Base-by-base conservation (phyloP, 2,888 invertebrate genomes). In the Brachyptera risi region DNA sequence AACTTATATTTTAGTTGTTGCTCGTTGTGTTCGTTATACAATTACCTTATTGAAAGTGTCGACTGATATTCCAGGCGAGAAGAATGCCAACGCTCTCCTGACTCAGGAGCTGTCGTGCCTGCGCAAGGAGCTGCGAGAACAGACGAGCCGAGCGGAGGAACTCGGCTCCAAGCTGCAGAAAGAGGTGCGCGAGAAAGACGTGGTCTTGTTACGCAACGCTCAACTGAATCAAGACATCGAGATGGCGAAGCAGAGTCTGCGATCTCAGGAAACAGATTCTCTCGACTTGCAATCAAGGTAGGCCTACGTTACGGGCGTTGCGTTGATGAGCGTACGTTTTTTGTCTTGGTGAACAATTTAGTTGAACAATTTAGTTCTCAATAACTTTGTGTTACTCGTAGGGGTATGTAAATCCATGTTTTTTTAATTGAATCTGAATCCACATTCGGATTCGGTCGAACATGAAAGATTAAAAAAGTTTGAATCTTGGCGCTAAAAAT, bases 191-290 rank as follows among this genome's bases (percentile, higher is more conserved):
- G 90, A 90, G 66, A 90, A 89, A 70, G 86, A 90, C 70, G 84
- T 85, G 1, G 86, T 86, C 0, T 73, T 90, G 56, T 72, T 92
- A 59, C 80, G 90, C 51, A 92, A 90, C 73, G 91, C 91, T 1
- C 87, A 90, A 75, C 85, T 91, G 68, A 90, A 90, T 0, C 91
- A 91, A 72, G 86, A 86, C 65, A 82, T 88, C 69, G 90, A 91
- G 73, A 79, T 90, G 70, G 82, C 86, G 1, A 85, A 85, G 69
- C 87, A 89, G 69, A 84, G 89, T 68, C 82, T 86, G 71, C 80
- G 87, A 19, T 81, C 85, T 65, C 86, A 88, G 68, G 85, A 87
- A 71, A 72, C 73, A 0, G 87, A 88, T 72, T 80, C 82, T 60
- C 73, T 74, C 1, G 88, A 88, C 7, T 71, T 86, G 31, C 79